Percentiles rank a stretch among this genome's conserved stretches.
phyloP scores from a whole-genome alignment of 2,113 vertebrate species.

The Boulengerochromis microlepis region DNA sequence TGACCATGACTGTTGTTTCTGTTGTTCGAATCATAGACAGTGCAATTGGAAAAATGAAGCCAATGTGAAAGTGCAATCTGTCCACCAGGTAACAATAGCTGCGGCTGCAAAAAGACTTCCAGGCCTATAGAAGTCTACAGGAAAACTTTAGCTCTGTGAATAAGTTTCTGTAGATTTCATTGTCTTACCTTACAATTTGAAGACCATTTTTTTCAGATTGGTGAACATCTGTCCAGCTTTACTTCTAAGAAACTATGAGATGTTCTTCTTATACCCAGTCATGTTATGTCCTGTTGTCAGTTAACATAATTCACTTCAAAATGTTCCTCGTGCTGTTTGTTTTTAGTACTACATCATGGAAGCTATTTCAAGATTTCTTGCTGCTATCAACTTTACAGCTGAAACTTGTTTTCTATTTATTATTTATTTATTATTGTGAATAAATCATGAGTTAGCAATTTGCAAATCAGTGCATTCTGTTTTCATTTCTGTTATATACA shows the following conservation, averaged over 20 bases:
- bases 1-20: neutral
- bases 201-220: neutral
- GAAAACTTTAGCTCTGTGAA: neutral
- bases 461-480: neutral
- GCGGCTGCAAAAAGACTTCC: neutral
- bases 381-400: neutral
- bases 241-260: neutral
- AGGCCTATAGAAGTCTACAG: neutral
- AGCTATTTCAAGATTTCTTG: neutral
- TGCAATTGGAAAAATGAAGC: neutral
- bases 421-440: neutral
- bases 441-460: neutral
- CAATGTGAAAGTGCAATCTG: neutral
- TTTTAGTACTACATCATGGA: neutral
- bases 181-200: neutral
- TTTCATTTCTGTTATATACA: neutral
- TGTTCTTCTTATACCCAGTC: neutral
- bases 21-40: neutral
- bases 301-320: neutral
- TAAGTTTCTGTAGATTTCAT: neutral
- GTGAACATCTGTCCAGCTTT: neutral
- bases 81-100: neutral
- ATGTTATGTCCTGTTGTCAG: neutral
- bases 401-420: neutral
- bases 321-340: neutral